phyloP scores from a whole-genome alignment of 2,888 invertebrate species.

The Drosophila tripunctata region DNA sequence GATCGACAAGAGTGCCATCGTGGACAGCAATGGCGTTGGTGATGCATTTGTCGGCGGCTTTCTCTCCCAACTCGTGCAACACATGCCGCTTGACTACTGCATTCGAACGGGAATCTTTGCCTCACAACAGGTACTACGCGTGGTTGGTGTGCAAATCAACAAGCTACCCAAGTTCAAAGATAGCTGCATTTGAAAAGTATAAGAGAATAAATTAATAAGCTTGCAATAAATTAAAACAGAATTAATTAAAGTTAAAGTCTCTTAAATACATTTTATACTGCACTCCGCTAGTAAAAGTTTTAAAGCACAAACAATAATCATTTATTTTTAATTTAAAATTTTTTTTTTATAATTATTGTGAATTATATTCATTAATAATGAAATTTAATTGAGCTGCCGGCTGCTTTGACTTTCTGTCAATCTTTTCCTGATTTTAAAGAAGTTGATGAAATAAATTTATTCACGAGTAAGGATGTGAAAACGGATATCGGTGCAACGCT shows the following conservation, averaged over 20 bases:
- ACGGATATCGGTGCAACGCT: conserved; percentile 88
- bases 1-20: conserved; percentile 34
- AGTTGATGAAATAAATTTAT: neutral
- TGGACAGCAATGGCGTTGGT: conserved; percentile 64
- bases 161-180: conserved; percentile 52
- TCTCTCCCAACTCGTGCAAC: conserved; percentile 62
- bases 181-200: neutral
- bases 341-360: no score
- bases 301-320: no score
- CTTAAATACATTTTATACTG: neutral
- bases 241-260: neutral
- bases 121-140: conserved; percentile 50
- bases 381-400: neutral
- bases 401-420: neutral
- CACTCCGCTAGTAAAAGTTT: no score
- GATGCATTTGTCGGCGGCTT: conserved; percentile 73
- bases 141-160: conserved; percentile 57
- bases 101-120: conserved; percentile 70
- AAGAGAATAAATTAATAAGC: neutral
- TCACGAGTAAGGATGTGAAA: conserved; percentile 83
- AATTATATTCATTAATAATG: neutral
- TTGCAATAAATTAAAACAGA: neutral
- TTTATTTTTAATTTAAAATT: no score
- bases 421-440: no score
- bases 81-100: conserved; percentile 70